Evolutionary conservation across 2,113 vertebrate species (phyloP), one percentile per base, ranked within the genome.

Genomic region (Corapipo altera): DNA sequence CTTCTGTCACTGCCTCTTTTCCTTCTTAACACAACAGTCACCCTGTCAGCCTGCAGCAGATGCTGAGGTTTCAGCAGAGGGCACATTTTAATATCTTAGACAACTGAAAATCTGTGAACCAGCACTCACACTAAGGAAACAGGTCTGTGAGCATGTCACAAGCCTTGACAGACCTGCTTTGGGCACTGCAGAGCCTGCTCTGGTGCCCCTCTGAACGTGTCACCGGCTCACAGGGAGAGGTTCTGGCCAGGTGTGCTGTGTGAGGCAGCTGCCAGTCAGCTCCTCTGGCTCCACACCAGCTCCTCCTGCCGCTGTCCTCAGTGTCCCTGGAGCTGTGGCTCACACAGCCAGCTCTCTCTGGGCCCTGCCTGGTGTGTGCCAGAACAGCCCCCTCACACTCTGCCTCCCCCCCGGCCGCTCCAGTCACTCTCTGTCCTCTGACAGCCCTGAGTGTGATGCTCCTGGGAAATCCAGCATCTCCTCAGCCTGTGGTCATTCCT

Each of bases 331-430:
- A 84, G 64, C 67, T 67, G 55, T 37, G 66, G 39, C 48, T 64
- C 57, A 2, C 3, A 35, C 57, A 46, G 62, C 48, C 3, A 4
- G 18, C 64, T 62, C 52, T 0, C 5, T 20, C 59, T 26, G 52
- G 13, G 12, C 12, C 39, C 17, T 24, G 22, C n/a, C 72, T 5
- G 57, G 35, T 28, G 30, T 8, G 81, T 48, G 59, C 21, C 58
- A 15, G 22, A 43, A 43, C 39, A 8, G 26, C 43, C 43, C 62
- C 5, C 0, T 11, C 26, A 48, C 20, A 0, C 14, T 2, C 62
- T 7, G 23, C 57, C 4, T 33, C 72, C 51, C 61, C 1, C 0
- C 54, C 20, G 2, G 49, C 71, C 52, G 5, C 5, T 2, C 33
- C 43, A 35, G 39, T 15, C 11, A 2, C 21, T 30, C 59, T 35